phyloP scores from a whole-genome alignment of 2,888 invertebrate genomes.

The Alloscopus bannaensis region DNA sequence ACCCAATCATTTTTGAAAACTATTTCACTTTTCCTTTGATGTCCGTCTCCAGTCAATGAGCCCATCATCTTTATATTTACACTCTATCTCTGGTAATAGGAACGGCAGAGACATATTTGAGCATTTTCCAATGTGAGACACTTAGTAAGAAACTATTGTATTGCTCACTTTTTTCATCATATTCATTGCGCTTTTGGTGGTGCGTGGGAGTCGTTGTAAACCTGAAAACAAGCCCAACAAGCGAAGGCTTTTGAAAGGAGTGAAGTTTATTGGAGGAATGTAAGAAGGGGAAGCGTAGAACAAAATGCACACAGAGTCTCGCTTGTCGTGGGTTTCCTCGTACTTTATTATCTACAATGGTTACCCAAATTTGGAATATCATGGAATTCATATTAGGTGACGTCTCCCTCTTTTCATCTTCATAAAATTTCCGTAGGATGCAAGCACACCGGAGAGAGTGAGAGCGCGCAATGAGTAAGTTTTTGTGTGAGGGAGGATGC shows the following conservation, averaged over 20 bases:
- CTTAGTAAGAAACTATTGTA: too few relatives aligned
- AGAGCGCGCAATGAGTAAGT: neutral
- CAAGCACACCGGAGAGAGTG: conserved; percentile 9
- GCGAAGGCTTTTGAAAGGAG: conserved; percentile 10
- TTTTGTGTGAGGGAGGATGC: conserved; percentile 36
- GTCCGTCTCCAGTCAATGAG: too few relatives aligned
- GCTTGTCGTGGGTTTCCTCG: conserved; percentile 29
- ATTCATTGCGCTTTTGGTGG: too few relatives aligned
- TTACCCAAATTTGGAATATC: conserved; percentile 35
- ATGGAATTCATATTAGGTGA: conserved; percentile 35
- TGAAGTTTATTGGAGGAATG: too few relatives aligned
- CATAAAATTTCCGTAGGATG: conserved; percentile 29
- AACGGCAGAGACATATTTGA: too few relatives aligned
- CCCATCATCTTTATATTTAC: too few relatives aligned
- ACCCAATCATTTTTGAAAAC: too few relatives aligned
- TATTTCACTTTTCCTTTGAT: too few relatives aligned
- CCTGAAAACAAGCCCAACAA: neutral
- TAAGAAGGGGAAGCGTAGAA: neutral
- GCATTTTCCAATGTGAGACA: too few relatives aligned
- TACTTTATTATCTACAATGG: conserved; percentile 33
- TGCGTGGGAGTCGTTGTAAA: conserved; percentile 33
- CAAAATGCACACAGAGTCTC: conserved; percentile 10
- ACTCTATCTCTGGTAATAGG: too few relatives aligned
- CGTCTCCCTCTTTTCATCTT: too few relatives aligned
- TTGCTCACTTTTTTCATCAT: too few relatives aligned